A percentile compares a stretch with the other conserved stretches of the same genome.
phyloP scores from a whole-genome alignment of 2,888 invertebrate genomes.

The Noctuana brunneofusca region DNA sequence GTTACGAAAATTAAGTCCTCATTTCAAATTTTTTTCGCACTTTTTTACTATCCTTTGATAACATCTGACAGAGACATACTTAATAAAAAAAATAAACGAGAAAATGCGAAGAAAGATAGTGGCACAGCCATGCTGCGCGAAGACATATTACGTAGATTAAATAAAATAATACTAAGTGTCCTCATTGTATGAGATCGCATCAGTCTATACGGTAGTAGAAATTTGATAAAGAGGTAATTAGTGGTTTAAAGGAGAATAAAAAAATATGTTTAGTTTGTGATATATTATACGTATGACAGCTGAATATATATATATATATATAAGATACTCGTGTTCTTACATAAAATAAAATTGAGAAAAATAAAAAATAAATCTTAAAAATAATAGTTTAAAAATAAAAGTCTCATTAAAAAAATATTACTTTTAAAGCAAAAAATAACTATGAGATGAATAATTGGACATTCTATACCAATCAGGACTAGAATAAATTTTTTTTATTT shows the following conservation, averaged over 20 bases:
- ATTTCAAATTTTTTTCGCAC: background rate
- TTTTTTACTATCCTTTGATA: background rate
- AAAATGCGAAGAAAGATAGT: constrained; percentile 10
- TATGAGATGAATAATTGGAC: too few species aligned
- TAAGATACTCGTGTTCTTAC: too few species aligned
- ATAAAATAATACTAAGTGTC: constrained; percentile 40
- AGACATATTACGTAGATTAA: constrained; percentile 33
- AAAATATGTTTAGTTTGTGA: constrained; percentile 14
- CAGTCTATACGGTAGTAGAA: constrained; percentile 53
- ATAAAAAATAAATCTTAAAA: too few species aligned
- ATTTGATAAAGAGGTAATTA: constrained; percentile 33
- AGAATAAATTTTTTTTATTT: too few species aligned
- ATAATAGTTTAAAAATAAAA: too few species aligned
- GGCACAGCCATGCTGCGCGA: constrained; percentile 28
- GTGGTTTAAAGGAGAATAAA: constrained; percentile 30
- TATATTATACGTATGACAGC: constrained; percentile 16
- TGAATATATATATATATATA: background rate
- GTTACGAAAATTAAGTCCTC: too few species aligned
- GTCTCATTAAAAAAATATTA: too few species aligned
- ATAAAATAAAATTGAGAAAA: too few species aligned
- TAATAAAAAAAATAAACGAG: background rate
- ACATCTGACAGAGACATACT: constrained; percentile 18
- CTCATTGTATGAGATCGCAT: constrained; percentile 63
- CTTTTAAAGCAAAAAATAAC: too few species aligned
- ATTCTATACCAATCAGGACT: too few species aligned